Base-by-base conservation (phyloP, 1,140 invertebrate genomes). In the Drosophila ohnishii region DNA sequence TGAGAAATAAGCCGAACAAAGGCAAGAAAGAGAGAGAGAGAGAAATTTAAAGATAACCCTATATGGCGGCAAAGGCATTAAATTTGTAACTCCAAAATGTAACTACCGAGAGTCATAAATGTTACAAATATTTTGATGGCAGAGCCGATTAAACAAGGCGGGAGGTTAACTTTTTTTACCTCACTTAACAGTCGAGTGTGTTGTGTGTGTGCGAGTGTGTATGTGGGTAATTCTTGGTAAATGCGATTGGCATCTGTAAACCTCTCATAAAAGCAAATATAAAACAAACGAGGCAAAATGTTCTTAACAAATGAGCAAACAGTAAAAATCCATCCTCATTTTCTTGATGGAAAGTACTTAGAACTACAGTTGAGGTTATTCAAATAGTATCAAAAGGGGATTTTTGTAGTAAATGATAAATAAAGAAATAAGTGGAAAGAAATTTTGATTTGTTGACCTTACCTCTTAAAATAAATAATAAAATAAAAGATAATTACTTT, bases 71-170 rank as follows among this genome's bases (percentile, higher is more conserved):
- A 6, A 25, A 39, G 59, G 45, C 61, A 56, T 76, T 86, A 85
- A 86, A 87, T 86, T 86, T 87, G 75, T 84, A 65, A 64, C 61
- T 76, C 62, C 53, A 74, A 63, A 34, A 59, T 66, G 67, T 80
- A 77, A 77, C 74, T 85, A 69, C 63, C 56, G 37, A 88, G 32
- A 88, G 66, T 73, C 77, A 83, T 81, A 83, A 86, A 87, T 87
- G 85, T 86, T 83, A 83, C 83, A 87, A 86, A 87, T 83, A 86
- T 86, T 86, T 83, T 86, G 79, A 86, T 87, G 74, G 57, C 37
- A 25, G 50, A 2, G 55, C 30, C 62, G 73, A 75, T 75, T 75
- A 75, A 72, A 73, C 34, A 56, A 64, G 72, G 59, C 70, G 51
- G 72, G 51, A 59, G 73, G 61, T 75, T 42, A 42, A 55, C 50